A percentile compares a stretch with the other conserved stretches of the same genome.
These are phyloP conservation scores for Lepus timidus DNA, from an alignment of 2,113 vertebrate genomes.

Conservation along the genomic window DNA sequence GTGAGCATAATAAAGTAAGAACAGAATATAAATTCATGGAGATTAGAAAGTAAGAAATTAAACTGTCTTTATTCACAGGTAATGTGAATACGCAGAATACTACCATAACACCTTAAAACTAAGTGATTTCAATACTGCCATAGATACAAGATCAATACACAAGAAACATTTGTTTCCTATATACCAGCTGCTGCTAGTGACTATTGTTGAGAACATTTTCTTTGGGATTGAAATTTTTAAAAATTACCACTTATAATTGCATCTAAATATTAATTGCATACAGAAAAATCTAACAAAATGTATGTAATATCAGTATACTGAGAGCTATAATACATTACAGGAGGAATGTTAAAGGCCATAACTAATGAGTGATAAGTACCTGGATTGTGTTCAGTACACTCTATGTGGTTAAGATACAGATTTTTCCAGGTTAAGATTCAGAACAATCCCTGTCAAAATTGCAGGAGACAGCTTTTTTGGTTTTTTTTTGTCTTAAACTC, in stretches of 20 bases:
- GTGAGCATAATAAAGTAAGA: not conserved
- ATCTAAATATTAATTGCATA: not conserved
- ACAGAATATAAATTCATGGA: not conserved
- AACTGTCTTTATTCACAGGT: not conserved
- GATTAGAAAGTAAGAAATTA: not conserved
- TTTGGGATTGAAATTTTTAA: not conserved
- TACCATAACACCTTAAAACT: not conserved
- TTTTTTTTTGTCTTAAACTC: not conserved
- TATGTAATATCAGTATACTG: not conserved
- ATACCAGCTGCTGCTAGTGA: not conserved
- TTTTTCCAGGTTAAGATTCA: not conserved
- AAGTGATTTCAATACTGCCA: not conserved
- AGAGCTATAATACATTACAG: not conserved
- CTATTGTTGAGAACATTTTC: too few relatives aligned
- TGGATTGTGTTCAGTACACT: not conserved
- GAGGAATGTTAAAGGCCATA: not conserved
- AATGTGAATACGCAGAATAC: not conserved
- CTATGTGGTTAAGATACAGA: not conserved
- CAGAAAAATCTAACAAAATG: not conserved
- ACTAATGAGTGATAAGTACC: not conserved
- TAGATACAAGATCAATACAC: not conserved
- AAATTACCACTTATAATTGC: not conserved
- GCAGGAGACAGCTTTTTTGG: too few relatives aligned
- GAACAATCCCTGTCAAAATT: not conserved
- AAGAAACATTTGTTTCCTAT: not conserved